Base-by-base conservation (phyloP, 1,140 invertebrate species). In the Lepidurus apus region DNA sequence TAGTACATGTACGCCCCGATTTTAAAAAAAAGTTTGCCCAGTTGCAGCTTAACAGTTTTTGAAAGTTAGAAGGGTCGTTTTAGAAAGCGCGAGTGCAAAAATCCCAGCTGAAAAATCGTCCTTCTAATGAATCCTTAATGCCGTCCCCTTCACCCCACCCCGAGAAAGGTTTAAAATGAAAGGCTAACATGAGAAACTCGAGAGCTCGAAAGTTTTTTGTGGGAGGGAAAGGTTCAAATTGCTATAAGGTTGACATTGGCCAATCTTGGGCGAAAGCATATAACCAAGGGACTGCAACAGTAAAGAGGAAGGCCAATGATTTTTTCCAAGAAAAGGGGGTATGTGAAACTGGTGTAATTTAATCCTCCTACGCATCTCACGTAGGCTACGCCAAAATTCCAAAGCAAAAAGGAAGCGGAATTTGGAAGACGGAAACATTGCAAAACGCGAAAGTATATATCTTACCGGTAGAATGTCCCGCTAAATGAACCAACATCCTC, bases 281-380 rank as follows among this genome's bases (percentile, higher is more conserved):
- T 17, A 65, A 65, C 53, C 9, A 65, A n/a, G 13, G 53, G 13
- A 65, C 13, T 10, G 53, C 6, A 65, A n/a, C 17, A 21, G 13
- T 17, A 65, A 65, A 65, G 21, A 21, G 53, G 53, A 65, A 65
- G 53, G 53, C 8, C 21, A 65, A 65, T 8, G 6, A 65, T 21
- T 9, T 65, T 65, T 65, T 65, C 53, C n/a, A 17, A 17, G 53
- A 65, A 65, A 65, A 13, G n/a, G 53, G 21, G 53, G 17, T 65
- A 65, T 65, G 21, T 21, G 53, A 65, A 65, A 65, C n/a, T 65
- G 53, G 53, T 65, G 53, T 65, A 65, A 65, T 65, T 65, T 65
- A 65, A 65, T 65, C 53, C 53, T 65, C 34, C 34, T 34, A 34
- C 3, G 34, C 34, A 34, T 34, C 34, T 3, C 34, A 34, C 4